Percentiles rank a stretch among this genome's conserved stretches.
phyloP scores from a whole-genome alignment of 1,140 invertebrate genomes.

The Dufourea novaeangliae region DNA sequence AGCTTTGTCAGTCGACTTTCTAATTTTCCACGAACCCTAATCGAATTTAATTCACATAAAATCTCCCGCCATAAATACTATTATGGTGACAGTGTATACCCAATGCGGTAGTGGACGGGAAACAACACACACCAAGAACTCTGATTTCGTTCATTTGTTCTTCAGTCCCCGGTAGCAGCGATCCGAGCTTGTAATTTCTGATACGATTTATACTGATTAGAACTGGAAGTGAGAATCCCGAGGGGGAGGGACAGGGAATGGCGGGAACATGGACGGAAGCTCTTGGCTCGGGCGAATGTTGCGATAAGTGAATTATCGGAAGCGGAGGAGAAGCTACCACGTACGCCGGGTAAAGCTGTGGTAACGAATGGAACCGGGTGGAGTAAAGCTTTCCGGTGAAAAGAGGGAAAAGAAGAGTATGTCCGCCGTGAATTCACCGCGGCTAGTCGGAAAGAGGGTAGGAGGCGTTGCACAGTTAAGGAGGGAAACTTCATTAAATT shows the following conservation, averaged over 20 bases:
- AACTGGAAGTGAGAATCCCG: slow-evolving; percentile 38
- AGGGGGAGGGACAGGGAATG: too few relatives aligned
- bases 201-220: slow-evolving; percentile 72
- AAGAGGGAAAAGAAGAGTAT: background rate
- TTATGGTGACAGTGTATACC: too few relatives aligned
- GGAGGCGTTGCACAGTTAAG: background rate
- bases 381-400: background rate
- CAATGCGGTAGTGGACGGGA: too few relatives aligned
- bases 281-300: background rate
- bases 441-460: too few relatives aligned
- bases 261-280: slow-evolving; percentile 4
- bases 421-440: background rate
- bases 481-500: slow-evolving; percentile 10
- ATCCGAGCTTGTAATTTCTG: slow-evolving; percentile 59
- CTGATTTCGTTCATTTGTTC: background rate
- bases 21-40: too few relatives aligned
- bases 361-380: background rate
- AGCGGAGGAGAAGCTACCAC: background rate
- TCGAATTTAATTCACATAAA: too few relatives aligned
- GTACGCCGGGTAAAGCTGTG: background rate
- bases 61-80: too few relatives aligned
- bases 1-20: too few relatives aligned
- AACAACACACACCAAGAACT: background rate
- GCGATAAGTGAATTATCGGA: slow-evolving; percentile 36
- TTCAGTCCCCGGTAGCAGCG: background rate